Evolutionary conservation across 2,888 invertebrate genomes (phyloP), one percentile per base, ranked within the genome.

Genomic region (Dicranocentrus wangi): DNA sequence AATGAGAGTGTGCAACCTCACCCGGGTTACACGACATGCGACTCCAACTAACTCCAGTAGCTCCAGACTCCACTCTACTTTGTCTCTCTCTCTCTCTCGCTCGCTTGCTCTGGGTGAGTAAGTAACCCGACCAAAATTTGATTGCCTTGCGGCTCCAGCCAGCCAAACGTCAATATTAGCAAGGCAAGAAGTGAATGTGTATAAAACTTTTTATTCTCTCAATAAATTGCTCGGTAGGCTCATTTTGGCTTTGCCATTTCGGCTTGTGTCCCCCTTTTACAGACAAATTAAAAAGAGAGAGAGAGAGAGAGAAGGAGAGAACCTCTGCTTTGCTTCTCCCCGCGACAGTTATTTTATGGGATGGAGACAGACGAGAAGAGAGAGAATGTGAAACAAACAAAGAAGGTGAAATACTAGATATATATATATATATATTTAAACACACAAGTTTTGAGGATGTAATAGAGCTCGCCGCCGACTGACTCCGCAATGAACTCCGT

Each of bases 201-300:
- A n/a, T 60, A 71, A 71, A 71, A 71, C 71, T 71, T 71, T 71
- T 71, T 71, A 70, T 70, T 71, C 27, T 47, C 60, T 61, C 71
- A 71, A 71, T 71, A 71, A 71, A 71, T 47, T 39, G 60, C 71
- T 43, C 43, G 25, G 60, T 19, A 61, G 71, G 13, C 43, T 60
- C 17, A 47, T 70, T 32, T 71, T 71, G 60, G 71, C 60, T 71
- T 71, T 71, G 43, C 43, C 60, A 60, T 55, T 61, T 61, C n/a
- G n/a, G n/a, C n/a, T n/a, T 70, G 53, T 71, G 43, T 71, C 47
- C 43, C 60, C 28, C 27, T 43, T 60, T 60, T 43, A 61, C 71
- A 27, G 43, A 43, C 71, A 71, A 71, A 71, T 71, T 55, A 55
- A 55, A 23, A 23, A 19, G 55, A 55, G 55, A 55, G 5, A n/a